Base-by-base conservation (phyloP, 2,797 vertebrate species). In the Taenioides sp. region DNA sequence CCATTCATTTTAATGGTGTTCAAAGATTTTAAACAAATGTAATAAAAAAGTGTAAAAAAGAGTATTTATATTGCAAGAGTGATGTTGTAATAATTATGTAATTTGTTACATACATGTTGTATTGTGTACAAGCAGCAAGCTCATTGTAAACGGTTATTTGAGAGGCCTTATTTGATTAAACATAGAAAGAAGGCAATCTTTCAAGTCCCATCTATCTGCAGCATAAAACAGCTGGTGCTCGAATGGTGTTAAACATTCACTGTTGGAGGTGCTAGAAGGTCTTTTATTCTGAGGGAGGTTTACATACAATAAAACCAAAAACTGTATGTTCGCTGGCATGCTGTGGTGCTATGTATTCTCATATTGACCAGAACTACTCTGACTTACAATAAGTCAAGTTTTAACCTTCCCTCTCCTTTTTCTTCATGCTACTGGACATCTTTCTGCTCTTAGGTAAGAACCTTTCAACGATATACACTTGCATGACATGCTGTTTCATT, bases 331-430 rank as follows among this genome's bases (percentile, higher is more conserved):
- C 2, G 7, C 59, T 6, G 27, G 28, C n/a, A 11, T 20, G 10
- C 34, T 63, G 34, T 11, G 40, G 61, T 63, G 28, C n/a, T 22
- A 11, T 43, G 61, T 63, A 23, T 63, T 63, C 61, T 43, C 34
- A 63, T 63, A 63, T 63, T 22, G 11, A 63, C 20, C 7, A 37
- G 34, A 28, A 60, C 58, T 31, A 37, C 47, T 72, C 40, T 80
- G 67, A 76, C 77, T 83, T 75, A 71, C 28, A n/a, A 22, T 49
- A 27, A 40, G 17, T 17, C 7, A 43, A 14, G 47, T 22, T 73
- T 37, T 83, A 83, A 79, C 55, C 55, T 69, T 58, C 73, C 43
- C 54, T 68, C 40, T 74, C 55, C 69, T 69, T 34, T 43, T 78
- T 68, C 73, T 58, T 62, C 23, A 50, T 77, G 65, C 61, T 63